A percentile compares a stretch with the other conserved stretches of the same genome.
phyloP scores from a whole-genome alignment of 2,797 vertebrate species.

The Mycteria americana region DNA sequence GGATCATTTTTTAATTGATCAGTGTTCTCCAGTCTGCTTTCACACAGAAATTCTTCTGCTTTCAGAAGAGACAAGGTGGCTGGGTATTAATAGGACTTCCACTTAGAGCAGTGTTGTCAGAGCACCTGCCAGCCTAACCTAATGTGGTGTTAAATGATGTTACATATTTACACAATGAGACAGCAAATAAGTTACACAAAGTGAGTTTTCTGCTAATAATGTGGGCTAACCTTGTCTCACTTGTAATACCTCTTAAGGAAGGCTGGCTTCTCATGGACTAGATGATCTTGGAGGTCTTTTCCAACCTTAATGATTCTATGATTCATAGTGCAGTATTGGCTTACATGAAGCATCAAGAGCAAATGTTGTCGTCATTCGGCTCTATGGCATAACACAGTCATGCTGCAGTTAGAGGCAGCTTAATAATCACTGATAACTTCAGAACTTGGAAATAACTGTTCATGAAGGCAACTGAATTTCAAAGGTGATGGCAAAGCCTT shows the following conservation, averaged over 20 bases:
- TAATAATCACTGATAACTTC: background rate
- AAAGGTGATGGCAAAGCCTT: background rate
- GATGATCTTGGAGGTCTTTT: no score
- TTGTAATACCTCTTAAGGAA: background rate
- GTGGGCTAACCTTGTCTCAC: background rate
- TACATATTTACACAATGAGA: background rate
- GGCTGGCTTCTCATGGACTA: background rate
- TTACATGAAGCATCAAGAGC: accelerated
- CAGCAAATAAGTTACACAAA: background rate
- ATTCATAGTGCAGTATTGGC: no score
- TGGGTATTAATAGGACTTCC: background rate
- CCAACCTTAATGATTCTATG: no score
- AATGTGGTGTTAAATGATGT: background rate
- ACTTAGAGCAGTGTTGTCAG: background rate
- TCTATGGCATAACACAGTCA: background rate
- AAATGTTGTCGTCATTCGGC: background rate
- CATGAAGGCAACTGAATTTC: background rate
- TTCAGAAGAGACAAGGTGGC: background rate
- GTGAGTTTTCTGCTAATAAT: background rate
- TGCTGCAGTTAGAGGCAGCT: background rate
- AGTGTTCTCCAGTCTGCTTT: background rate
- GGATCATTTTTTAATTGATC: background rate
- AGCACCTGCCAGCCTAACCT: background rate
- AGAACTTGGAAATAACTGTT: background rate
- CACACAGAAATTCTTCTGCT: background rate